phyloP scores from a whole-genome alignment of 2,797 vertebrate species.

The Enteromius unitaeniatus region DNA sequence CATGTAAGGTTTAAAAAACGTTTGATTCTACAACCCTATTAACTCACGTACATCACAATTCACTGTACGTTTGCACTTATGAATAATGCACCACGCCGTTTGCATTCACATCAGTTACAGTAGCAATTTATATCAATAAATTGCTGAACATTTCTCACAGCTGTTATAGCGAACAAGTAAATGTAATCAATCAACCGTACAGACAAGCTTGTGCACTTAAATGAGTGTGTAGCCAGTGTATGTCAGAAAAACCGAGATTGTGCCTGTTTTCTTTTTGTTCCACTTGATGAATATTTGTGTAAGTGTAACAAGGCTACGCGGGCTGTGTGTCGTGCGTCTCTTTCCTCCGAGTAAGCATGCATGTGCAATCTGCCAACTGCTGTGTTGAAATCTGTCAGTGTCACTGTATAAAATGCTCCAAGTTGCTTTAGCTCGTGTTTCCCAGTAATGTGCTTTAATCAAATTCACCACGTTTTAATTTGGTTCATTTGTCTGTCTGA shows the following conservation, averaged over 20 bases:
- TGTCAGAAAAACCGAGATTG: background rate
- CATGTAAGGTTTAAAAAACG: background rate
- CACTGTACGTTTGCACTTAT: background rate
- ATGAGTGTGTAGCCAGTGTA: constrained; percentile 11
- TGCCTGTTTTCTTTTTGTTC: constrained; percentile 30
- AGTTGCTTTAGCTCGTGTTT: background rate
- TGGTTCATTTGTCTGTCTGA: constrained; percentile 39
- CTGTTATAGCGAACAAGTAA: constrained; percentile 2
- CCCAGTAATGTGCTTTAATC: constrained; percentile 20
- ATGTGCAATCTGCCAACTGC: constrained; percentile 39
- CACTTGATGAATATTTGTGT: constrained; percentile 33
- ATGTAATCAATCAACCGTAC: constrained; percentile 23
- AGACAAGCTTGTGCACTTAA: constrained; percentile 4
- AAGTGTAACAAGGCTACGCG: background rate
- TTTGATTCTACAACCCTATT: constrained; percentile 19
- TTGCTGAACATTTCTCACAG: constrained; percentile 18
- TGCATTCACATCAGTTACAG: constrained; percentile 34
- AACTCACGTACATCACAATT: constrained; percentile 11
- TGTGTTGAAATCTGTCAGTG: constrained; percentile 35
- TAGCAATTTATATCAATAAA: constrained; percentile 34
- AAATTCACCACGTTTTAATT: constrained; percentile 23
- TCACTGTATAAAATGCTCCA: background rate
- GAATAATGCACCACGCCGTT: constrained; percentile 3
- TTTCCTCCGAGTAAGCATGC: constrained; percentile 6
- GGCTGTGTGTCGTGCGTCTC: constrained; percentile 10